These are phyloP conservation scores for Centrocercus urophasianus DNA, from an alignment of 2,113 vertebrate genomes.

Conservation along the genomic window DNA sequence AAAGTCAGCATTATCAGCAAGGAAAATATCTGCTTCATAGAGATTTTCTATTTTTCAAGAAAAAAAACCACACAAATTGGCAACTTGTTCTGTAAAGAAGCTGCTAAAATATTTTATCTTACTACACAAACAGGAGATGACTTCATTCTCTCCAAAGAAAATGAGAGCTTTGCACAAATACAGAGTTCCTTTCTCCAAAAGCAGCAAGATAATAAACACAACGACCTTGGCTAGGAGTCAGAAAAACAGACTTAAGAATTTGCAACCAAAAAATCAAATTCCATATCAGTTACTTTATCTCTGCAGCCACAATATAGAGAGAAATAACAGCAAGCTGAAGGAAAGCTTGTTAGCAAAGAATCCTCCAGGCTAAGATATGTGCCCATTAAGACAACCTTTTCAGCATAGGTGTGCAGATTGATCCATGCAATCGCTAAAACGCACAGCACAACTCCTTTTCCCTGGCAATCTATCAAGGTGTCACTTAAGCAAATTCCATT, in stretches of 20 bases:
- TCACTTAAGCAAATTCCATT: not conserved
- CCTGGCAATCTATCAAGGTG: slow-evolving; percentile 1
- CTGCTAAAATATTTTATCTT: not conserved
- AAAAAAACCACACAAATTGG: not conserved
- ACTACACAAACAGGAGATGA: not conserved
- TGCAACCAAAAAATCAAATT: not conserved
- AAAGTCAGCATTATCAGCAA: not conserved
- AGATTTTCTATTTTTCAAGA: not conserved
- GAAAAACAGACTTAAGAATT: not conserved
- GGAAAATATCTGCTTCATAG: not conserved
- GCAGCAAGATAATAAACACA: not conserved
- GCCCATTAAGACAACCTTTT: not conserved
- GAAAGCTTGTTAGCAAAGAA: not conserved
- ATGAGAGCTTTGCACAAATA: not conserved
- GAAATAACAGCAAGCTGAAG: not conserved
- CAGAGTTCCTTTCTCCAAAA: not conserved
- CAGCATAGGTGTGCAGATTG: not conserved
- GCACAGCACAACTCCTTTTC: not conserved
- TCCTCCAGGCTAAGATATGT: not conserved
- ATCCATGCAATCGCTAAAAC: not conserved
- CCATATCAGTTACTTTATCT: not conserved
- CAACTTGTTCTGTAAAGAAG: not conserved
- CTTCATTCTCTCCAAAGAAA: not conserved
- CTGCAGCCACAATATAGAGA: not conserved
- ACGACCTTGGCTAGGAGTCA: not conserved